These are phyloP conservation scores for Herminia tarsipennalis DNA, from an alignment of 2,888 invertebrate species.

Conservation along the genomic window DNA sequence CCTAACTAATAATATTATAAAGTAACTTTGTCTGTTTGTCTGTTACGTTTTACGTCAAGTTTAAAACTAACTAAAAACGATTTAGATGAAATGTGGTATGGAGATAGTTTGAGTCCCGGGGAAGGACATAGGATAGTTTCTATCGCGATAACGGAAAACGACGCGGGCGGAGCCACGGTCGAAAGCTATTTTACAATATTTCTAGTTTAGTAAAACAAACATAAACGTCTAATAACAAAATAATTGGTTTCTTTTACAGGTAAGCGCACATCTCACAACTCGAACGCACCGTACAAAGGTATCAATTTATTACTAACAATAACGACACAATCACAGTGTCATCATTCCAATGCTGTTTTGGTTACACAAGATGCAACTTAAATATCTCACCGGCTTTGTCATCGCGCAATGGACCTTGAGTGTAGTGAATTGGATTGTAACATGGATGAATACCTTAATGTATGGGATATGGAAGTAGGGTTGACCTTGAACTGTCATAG, in stretches of 20 bases:
- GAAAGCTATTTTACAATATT: no score
- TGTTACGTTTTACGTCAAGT: no score
- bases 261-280: conserved; percentile 16
- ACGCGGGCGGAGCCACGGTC: no score
- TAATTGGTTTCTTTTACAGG: conserved; percentile 22
- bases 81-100: no score
- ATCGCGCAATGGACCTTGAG: conserved; percentile 51
- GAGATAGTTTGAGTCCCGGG: no score
- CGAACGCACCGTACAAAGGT: conserved; percentile 10
- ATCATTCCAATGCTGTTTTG: conserved; percentile 21
- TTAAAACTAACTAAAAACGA: no score
- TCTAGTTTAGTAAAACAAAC: no score
- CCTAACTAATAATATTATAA: no score
- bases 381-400: conserved; percentile 23
- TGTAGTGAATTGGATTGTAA: conserved; percentile 28
- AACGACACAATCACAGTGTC: conserved; percentile 13
- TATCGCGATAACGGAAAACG: no score
- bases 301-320: conserved; percentile 4
- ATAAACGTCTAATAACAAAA: neutral
- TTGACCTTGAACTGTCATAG: neutral
- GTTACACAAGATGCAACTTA: conserved; percentile 35
- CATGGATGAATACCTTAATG: conserved; percentile 14
- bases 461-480: conserved; percentile 3
- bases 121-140: no score
- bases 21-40: no score